Percentiles rank a stretch among this genome's conserved stretches.
Conservation (phyloP, 2,113 vertebrate species). For the Odocoileus virginianus region DNA sequence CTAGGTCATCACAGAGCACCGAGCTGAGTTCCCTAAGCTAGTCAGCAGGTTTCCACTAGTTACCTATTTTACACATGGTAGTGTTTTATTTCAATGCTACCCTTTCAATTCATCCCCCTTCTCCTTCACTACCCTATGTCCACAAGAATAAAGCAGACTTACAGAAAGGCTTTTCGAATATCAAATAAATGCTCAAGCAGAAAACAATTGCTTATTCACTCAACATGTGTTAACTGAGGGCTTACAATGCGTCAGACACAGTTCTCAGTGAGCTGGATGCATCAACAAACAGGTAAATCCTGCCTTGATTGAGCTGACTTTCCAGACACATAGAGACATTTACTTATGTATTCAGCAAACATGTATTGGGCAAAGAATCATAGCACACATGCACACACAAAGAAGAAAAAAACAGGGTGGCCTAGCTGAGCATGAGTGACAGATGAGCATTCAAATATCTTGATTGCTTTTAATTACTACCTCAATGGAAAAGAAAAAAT, state of each 20-base stretch:
- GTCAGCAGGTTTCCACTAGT: not conserved
- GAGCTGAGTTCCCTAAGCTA: not conserved
- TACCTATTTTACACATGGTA: not conserved
- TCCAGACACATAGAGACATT: not conserved
- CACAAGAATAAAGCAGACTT: not conserved
- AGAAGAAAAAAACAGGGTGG: not conserved
- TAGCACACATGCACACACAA: not conserved
- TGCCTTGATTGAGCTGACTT: not conserved
- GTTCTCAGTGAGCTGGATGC: not conserved
- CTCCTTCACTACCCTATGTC: not conserved
- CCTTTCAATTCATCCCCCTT: not conserved
- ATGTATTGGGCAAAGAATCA: not conserved
- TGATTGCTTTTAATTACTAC: not conserved
- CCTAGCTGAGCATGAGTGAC: not conserved
- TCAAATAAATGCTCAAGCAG: not conserved
- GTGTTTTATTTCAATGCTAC: not conserved
- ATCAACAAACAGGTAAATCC: not conserved
- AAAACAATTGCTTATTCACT: not conserved
- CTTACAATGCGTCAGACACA: not conserved
- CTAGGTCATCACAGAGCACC: not conserved
- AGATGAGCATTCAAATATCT: not conserved
- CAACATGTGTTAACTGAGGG: not conserved
- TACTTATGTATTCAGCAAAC: not conserved
- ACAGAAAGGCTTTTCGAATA: not conserved
- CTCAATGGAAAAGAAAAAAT: not conserved